Conservation (phyloP, 1,140 invertebrate genomes). For the Luehdorfia chinensis region DNA sequence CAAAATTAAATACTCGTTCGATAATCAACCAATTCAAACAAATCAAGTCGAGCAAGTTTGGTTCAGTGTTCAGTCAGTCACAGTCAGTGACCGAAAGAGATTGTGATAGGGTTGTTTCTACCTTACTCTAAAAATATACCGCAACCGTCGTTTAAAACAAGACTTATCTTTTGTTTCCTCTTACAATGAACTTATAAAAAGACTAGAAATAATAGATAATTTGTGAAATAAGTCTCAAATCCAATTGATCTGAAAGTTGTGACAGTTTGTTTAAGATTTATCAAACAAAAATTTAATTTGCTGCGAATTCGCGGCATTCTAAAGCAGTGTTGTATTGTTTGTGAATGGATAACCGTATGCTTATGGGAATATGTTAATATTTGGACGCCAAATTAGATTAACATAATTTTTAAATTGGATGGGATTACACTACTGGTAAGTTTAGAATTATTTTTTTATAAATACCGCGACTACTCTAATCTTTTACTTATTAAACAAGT, state of each 20-base stretch:
- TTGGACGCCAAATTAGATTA: conserved; percentile 28
- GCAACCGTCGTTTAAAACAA: conserved; percentile 28
- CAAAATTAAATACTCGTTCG: conserved; percentile 10
- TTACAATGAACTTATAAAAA: conserved; percentile 32
- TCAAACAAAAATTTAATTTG: conserved; percentile 24
- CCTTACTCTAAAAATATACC: conserved; percentile 41
- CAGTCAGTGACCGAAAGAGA: conserved; percentile 32
- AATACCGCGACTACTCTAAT: background rate
- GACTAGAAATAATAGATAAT: conserved; percentile 16
- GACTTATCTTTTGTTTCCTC: conserved; percentile 32
- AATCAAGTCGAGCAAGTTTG: conserved; percentile 31
- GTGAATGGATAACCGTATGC: conserved; percentile 34
- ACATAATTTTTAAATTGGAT: conserved; percentile 35
- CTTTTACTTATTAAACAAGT: background rate
- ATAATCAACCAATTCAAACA: conserved; percentile 21
- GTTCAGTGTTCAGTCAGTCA: conserved; percentile 26
- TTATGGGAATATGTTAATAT: conserved; percentile 46
- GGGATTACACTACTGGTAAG: conserved; percentile 45
- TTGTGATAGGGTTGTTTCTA: conserved; percentile 23
- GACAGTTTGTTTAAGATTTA: conserved; percentile 20
- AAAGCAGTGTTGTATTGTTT: conserved; percentile 31
- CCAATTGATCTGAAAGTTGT: conserved; percentile 11
- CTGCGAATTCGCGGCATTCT: conserved; percentile 43
- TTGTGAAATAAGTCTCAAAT: background rate
- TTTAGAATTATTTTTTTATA: conserved; percentile 7